These are phyloP conservation scores for Coreius guichenoti DNA, from an alignment of 2,797 vertebrate genomes.

Conservation along the genomic window DNA sequence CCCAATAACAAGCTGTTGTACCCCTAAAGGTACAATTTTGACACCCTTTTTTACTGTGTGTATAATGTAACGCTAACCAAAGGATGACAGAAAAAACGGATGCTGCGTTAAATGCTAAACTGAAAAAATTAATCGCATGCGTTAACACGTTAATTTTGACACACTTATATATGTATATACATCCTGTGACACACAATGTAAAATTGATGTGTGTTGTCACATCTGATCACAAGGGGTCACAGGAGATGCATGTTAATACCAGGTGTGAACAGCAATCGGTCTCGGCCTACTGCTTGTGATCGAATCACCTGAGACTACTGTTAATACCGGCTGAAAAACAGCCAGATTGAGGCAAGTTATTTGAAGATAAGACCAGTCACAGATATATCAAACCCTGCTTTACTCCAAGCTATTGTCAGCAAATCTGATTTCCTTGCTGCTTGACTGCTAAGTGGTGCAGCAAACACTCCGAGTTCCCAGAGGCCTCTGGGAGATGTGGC, in stretches of 20 bases:
- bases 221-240: constrained; percentile 2
- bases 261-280: not conserved
- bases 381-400: constrained; percentile 18
- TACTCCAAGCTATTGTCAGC: constrained; percentile 28
- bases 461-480: constrained; percentile 30
- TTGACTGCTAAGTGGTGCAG: constrained; percentile 46
- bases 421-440: constrained; percentile 33
- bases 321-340: constrained; percentile 13
- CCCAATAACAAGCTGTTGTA: too few relatives aligned
- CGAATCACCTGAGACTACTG: not conserved
- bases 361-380: not conserved
- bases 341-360: not conserved
- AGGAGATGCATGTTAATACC: not conserved
- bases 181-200: not conserved
- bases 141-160: too few relatives aligned
- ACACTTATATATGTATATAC: too few relatives aligned
- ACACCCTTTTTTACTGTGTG: too few relatives aligned
- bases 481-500: constrained; percentile 20
- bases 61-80: too few relatives aligned
- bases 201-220: not conserved
- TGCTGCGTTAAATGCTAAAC: too few relatives aligned
- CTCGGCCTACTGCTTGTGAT: not conserved
- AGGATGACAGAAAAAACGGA: too few relatives aligned
- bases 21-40: too few relatives aligned
- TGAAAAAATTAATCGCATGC: too few relatives aligned